Percentiles rank a stretch among this genome's conserved stretches.
Conservation (phyloP, 2,888 invertebrate species). For the Thymelicus sylvestris region DNA sequence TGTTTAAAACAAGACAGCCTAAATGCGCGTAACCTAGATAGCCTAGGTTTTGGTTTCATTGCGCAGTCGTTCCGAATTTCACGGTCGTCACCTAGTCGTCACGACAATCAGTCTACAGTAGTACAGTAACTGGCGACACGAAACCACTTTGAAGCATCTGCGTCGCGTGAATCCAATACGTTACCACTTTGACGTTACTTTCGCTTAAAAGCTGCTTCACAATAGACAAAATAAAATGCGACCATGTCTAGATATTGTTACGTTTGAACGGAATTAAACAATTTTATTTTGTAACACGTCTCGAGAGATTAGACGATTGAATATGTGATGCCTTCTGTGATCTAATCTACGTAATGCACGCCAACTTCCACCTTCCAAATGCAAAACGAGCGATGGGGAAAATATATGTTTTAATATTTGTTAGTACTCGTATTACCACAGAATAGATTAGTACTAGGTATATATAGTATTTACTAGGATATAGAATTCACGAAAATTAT, state of each 20-base stretch:
- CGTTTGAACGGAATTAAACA: background rate
- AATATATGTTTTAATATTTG: no score
- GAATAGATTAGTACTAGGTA: no score
- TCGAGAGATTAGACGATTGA: background rate
- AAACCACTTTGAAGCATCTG: background rate
- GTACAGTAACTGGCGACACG: background rate
- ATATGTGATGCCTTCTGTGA: background rate
- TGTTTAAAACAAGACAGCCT: slow-evolving; percentile 16
- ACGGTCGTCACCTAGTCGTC: slow-evolving; percentile 9
- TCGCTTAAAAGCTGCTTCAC: background rate
- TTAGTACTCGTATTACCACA: no score
- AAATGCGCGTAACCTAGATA: slow-evolving; percentile 1
- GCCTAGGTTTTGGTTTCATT: slow-evolving; percentile 6
- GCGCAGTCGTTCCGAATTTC: slow-evolving; percentile 18
- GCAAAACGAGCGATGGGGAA: no score
- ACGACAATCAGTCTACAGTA: background rate
- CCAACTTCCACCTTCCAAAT: background rate
- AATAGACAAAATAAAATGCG: background rate
- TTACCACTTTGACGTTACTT: background rate
- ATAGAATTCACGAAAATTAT: no score
- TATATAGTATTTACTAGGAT: no score
- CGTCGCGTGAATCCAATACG: background rate
- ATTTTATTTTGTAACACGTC: background rate
- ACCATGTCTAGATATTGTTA: background rate
- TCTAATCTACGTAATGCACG: background rate